Conservation (phyloP, 2,113 vertebrate genomes). For the Crotalus horridus region DNA sequence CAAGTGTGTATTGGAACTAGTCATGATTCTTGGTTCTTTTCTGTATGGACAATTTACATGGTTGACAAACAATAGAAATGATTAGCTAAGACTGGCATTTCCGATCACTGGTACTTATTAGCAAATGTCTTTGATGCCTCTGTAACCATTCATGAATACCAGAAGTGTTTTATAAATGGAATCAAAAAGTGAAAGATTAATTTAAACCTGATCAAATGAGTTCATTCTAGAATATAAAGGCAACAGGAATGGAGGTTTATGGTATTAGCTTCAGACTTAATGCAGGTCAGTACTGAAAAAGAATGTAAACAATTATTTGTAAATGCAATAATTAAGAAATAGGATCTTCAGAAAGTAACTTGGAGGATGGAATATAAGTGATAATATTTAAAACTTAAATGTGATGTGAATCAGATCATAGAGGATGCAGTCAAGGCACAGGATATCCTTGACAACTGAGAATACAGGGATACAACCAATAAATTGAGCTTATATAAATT, state of each 20-base stretch:
- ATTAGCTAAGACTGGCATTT: background rate
- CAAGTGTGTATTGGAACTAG: background rate
- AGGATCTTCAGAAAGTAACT: background rate
- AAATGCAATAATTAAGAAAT: background rate
- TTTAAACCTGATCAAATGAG: background rate
- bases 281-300: background rate
- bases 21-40: background rate
- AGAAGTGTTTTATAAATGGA: slow-evolving; percentile 9
- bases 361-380: background rate
- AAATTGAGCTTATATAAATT: background rate
- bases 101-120: background rate
- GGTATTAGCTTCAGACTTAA: background rate
- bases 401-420: too few species aligned
- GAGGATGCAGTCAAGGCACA: background rate
- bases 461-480: background rate
- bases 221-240: background rate
- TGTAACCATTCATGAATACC: background rate
- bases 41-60: background rate
- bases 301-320: background rate
- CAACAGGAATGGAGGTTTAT: background rate
- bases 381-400: background rate
- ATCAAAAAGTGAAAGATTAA: background rate
- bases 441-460: background rate
- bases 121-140: background rate
- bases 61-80: background rate